These are phyloP conservation scores for Hofmannophila pseudospretella DNA, from an alignment of 2,888 invertebrate species.

Conservation along the genomic window DNA sequence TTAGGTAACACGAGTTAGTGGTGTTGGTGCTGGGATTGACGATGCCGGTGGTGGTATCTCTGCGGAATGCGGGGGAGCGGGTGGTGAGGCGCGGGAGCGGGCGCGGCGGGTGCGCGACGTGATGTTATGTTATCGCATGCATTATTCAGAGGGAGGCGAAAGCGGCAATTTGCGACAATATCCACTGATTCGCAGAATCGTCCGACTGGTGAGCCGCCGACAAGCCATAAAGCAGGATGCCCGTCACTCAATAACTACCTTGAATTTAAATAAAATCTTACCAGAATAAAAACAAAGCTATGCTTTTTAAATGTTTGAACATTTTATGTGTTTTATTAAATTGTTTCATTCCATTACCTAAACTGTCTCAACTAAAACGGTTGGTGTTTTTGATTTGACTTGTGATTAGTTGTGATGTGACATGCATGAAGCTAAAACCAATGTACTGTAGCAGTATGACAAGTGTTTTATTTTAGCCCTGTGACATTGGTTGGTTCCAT, in stretches of 20 bases:
- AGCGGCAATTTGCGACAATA: constrained; percentile 78
- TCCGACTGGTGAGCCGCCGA: constrained; percentile 64
- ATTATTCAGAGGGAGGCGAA: constrained; percentile 76
- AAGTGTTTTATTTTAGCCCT: not conserved
- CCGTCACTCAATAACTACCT: constrained; percentile 64
- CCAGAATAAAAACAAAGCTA: not conserved
- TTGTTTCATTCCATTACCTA: no score
- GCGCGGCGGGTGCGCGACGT: constrained; percentile 44
- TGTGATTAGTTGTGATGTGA: no score
- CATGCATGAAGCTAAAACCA: not conserved
- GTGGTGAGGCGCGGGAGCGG: constrained; percentile 22
- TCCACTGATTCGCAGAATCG: constrained; percentile 72
- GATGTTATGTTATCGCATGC: constrained; percentile 75
- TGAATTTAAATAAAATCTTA: constrained; percentile 60
- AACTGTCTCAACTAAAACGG: no score
- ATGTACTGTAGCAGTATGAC: not conserved
- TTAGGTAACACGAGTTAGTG: constrained; percentile 41
- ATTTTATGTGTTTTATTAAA: no score
- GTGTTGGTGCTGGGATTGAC: constrained; percentile 9
- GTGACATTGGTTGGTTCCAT: constrained; percentile 9
- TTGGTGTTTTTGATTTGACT: no score
- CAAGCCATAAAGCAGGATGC: constrained; percentile 69
- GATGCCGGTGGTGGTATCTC: constrained; percentile 30
- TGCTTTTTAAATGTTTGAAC: not conserved
- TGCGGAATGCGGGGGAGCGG: constrained; percentile 34